phyloP scores from a whole-genome alignment of 2,888 invertebrate species.

The Pseudeuparius sepicola region DNA sequence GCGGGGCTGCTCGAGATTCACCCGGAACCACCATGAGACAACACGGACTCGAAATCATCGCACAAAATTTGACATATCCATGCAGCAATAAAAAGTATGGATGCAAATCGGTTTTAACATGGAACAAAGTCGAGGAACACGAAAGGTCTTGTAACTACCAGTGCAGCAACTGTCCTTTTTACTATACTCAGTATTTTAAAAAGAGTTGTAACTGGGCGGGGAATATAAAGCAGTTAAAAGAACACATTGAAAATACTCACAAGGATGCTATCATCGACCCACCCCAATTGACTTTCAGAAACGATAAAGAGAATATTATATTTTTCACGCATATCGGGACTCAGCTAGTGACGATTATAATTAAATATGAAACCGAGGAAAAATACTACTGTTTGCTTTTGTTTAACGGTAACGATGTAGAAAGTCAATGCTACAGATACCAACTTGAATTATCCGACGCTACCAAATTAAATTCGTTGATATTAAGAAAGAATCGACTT shows the following conservation, averaged over 20 bases:
- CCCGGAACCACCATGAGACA: conserved; percentile 18
- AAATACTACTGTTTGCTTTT: conserved; percentile 21
- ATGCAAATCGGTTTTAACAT: conserved; percentile 19
- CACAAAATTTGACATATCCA: conserved; percentile 22
- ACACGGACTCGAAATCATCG: conserved; percentile 21
- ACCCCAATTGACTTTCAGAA: conserved; percentile 19
- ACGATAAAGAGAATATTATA: conserved; percentile 12
- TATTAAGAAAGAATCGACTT: conserved; percentile 21
- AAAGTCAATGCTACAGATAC: conserved; percentile 23
- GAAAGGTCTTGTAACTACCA: conserved; percentile 22
- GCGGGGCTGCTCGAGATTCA: conserved; percentile 4
- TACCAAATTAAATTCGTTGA: conserved; percentile 21
- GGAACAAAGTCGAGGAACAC: conserved; percentile 20
- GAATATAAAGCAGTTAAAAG: conserved; percentile 16
- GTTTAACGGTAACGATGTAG: conserved; percentile 21
- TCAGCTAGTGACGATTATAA: conserved; percentile 18
- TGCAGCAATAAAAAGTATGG: conserved; percentile 23
- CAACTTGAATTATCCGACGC: conserved; percentile 23
- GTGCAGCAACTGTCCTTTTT: conserved; percentile 20
- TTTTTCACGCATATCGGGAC: conserved; percentile 21
- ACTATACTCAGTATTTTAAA: conserved; percentile 15
- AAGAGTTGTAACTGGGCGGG: conserved; percentile 21
- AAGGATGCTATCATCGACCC: conserved; percentile 17
- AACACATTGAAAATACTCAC: too few species aligned
- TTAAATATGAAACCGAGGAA: conserved; percentile 16